Percentiles rank a stretch among this genome's conserved stretches.
phyloP scores from a whole-genome alignment of 2,888 invertebrate genomes.

The Boloria euphrosyne region DNA sequence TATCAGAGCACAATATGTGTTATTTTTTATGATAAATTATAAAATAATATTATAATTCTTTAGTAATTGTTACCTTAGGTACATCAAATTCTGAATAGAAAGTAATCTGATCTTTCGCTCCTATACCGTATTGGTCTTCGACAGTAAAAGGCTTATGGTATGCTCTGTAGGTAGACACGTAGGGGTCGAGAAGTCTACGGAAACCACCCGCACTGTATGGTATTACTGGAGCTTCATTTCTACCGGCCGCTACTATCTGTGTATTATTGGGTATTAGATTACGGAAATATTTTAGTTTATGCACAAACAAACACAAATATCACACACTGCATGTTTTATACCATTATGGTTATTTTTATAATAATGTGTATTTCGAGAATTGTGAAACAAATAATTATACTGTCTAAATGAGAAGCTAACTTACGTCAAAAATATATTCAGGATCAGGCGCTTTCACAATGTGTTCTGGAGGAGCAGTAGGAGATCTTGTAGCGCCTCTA shows the following conservation, averaged over 20 bases:
- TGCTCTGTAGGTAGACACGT: constrained; percentile 64
- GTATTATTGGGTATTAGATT: not conserved
- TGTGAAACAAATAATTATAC: too few relatives aligned
- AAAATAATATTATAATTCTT: not conserved
- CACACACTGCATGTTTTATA: too few relatives aligned
- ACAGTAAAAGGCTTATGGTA: constrained; percentile 61
- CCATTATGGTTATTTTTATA: too few relatives aligned
- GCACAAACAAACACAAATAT: too few relatives aligned
- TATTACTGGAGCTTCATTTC: constrained; percentile 68
- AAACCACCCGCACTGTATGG: constrained; percentile 59
- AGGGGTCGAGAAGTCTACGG: constrained; percentile 66
- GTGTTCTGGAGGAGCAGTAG: constrained; percentile 61
- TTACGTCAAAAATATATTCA: constrained; percentile 71
- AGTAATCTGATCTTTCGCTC: constrained; percentile 73
- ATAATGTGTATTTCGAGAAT: too few relatives aligned
- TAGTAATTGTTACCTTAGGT: constrained; percentile 57
- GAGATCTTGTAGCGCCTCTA: constrained; percentile 55
- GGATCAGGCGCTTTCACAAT: constrained; percentile 63
- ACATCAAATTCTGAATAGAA: constrained; percentile 65
- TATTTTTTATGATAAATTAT: not conserved
- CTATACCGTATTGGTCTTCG: constrained; percentile 69
- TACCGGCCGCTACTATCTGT: constrained; percentile 69
- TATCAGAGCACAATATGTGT: not conserved
- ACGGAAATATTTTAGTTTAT: not conserved
- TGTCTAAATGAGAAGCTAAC: constrained; percentile 31